Evolutionary conservation across 2,797 vertebrate species (phyloP).

Genomic region (Peromyscus eremicus): DNA sequence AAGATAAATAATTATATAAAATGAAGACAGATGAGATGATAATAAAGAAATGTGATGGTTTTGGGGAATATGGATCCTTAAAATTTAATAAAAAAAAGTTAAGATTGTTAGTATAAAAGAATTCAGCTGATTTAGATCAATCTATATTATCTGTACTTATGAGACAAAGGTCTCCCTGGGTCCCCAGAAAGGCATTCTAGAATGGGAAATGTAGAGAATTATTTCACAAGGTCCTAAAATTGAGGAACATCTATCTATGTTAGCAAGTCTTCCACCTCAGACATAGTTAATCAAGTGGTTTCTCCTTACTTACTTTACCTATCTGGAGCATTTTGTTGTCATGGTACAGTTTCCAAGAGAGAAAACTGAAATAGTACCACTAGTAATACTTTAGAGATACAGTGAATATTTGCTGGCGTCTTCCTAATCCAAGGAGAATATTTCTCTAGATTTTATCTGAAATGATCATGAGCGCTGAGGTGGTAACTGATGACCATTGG

Average conservation of each 20-base stretch:
- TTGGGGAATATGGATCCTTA: background rate
- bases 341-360: background rate
- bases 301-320: background rate
- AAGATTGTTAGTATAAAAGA: background rate
- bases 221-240: background rate
- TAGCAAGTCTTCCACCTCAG: background rate
- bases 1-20: background rate
- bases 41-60: background rate
- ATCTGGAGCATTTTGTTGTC: background rate
- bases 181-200: background rate
- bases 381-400: background rate
- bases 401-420: fast-evolving
- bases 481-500: background rate
- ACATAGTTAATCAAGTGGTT: background rate
- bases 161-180: background rate
- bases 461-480: background rate
- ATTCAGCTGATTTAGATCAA: background rate
- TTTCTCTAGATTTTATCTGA: background rate
- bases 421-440: background rate
- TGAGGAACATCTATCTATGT: background rate
- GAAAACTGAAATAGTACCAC: background rate
- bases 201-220: background rate
- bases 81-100: background rate
- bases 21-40: background rate
- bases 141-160: background rate